Evolutionary conservation across 2,888 invertebrate genomes (phyloP), one percentile per base, ranked within the genome.

Genomic region (Lingula anatina): DNA sequence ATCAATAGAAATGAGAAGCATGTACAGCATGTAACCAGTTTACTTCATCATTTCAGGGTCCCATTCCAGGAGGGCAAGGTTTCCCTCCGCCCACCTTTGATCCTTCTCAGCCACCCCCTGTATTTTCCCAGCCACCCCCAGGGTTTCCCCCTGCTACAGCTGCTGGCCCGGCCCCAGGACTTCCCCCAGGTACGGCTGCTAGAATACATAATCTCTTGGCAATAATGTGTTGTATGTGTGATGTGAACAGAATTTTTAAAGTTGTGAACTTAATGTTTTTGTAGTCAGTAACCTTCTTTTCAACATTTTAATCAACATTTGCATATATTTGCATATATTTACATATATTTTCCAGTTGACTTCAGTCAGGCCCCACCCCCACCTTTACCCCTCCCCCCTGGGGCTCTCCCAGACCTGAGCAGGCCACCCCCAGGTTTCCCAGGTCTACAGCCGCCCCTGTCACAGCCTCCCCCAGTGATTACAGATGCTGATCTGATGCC

Each of bases 401-500:
- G 61, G 40, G 25, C 38, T n/a, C 49, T 50, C 12, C 55, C 56
- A 12, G 49, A 54, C 39, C 46, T 46, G 44, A 36, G 46, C 36
- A 39, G 36, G 21, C 91, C 91, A 0, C 91, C 91, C 0, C 90
- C 91, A 4, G 89, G 89, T 27, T 90, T 88, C 70, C 56, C 53
- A 21, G 57, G 55, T 7, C 54, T 60, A 36, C 57, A 51, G 53
- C 71, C 57, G 5, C 55, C 60, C 23, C 65, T 69, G 43, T 73
- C 73, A 45, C 70, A 78, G 37, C 61, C 62, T 5, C 68, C 65
- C 3, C 61, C 68, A 12, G 24, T 46, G 18, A 46, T 56, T n/a
- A 57, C 57, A 15, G 71, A 73, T 28, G 65, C 68, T 45, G 73
- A 73, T 51, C 65, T 77, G 44, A 85, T 90, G 79, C 95, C 95